These are phyloP conservation scores for Sebastes fasciatus DNA, from an alignment of 2,113 vertebrate genomes.

Conservation along the genomic window DNA sequence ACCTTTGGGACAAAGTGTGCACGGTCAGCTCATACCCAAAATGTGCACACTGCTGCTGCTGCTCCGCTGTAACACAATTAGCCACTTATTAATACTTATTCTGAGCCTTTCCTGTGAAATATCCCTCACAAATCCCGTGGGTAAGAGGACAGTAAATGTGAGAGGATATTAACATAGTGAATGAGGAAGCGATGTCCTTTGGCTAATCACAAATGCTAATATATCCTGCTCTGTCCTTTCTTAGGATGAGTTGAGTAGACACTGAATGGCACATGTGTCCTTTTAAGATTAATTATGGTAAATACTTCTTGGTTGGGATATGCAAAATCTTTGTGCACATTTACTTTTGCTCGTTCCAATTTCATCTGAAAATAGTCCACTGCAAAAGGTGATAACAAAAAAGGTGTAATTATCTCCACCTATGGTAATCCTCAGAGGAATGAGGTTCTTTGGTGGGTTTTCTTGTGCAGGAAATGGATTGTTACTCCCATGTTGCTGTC, in stretches of 20 bases:
- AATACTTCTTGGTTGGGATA: conserved; percentile 32
- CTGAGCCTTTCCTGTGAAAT: conserved; percentile 36
- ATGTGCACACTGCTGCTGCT: conserved; percentile 10
- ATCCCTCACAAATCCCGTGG: conserved; percentile 44
- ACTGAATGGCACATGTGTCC: conserved; percentile 66
- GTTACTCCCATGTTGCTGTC: conserved; percentile 16
- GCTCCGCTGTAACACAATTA: conserved; percentile 24
- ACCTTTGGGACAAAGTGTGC: conserved; percentile 66
- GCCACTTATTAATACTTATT: conserved; percentile 41
- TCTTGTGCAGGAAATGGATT: conserved; percentile 14
- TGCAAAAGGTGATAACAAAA: conserved; percentile 30
- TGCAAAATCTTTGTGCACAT: conserved; percentile 15
- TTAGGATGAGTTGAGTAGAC: conserved; percentile 50
- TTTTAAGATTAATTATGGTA: conserved; percentile 68
- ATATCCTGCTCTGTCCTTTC: conserved; percentile 74
- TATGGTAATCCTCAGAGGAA: conserved; percentile 11
- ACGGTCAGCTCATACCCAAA: conserved; percentile 40
- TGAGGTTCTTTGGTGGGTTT: neutral
- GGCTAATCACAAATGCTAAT: conserved; percentile 82
- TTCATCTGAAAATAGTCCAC: conserved; percentile 9
- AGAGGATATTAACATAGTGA: conserved; percentile 73
- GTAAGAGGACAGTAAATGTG: conserved; percentile 57
- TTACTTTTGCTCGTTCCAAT: neutral
- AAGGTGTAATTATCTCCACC: neutral
- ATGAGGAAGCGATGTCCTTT: conserved; percentile 70